These are phyloP conservation scores for Barbus barbus DNA, from an alignment of 2,113 vertebrate genomes.

Conservation along the genomic window DNA sequence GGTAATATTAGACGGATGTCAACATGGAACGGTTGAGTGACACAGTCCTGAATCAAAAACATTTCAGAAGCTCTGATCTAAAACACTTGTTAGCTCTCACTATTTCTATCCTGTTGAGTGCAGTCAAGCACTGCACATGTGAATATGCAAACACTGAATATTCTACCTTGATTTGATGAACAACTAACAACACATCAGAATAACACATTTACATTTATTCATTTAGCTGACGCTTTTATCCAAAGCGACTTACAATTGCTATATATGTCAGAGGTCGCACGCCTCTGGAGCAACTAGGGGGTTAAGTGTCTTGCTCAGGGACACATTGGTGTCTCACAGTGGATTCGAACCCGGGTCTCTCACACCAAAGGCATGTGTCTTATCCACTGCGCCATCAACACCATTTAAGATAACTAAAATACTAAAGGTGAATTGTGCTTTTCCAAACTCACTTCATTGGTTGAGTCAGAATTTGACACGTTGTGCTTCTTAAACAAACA, in stretches of 20 bases:
- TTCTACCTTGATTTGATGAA: background rate
- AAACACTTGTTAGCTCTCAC: background rate
- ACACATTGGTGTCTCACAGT: too few species aligned
- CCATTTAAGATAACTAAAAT: background rate
- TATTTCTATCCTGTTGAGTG: background rate
- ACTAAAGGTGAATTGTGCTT: background rate
- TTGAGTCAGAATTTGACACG: background rate
- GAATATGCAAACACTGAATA: background rate
- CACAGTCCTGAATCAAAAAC: background rate
- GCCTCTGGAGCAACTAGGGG: too few species aligned
- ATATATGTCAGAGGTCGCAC: too few species aligned
- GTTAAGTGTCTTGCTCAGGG: too few species aligned
- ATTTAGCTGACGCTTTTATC: too few species aligned
- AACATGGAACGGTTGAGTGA: background rate
- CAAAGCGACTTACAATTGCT: too few species aligned
- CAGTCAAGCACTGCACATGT: background rate
- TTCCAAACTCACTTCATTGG: background rate
- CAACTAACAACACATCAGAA: background rate
- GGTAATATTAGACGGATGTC: background rate
- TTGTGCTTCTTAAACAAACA: background rate
- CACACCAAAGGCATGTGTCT: too few species aligned
- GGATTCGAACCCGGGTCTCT: too few species aligned
- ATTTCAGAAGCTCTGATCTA: background rate
- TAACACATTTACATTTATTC: too few species aligned
- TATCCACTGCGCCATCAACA: too few species aligned